Percentiles rank a stretch among this genome's conserved stretches.
These are phyloP conservation scores for Sebastolobus alascanus DNA, from an alignment of 2,797 vertebrate genomes.

Conservation along the genomic window DNA sequence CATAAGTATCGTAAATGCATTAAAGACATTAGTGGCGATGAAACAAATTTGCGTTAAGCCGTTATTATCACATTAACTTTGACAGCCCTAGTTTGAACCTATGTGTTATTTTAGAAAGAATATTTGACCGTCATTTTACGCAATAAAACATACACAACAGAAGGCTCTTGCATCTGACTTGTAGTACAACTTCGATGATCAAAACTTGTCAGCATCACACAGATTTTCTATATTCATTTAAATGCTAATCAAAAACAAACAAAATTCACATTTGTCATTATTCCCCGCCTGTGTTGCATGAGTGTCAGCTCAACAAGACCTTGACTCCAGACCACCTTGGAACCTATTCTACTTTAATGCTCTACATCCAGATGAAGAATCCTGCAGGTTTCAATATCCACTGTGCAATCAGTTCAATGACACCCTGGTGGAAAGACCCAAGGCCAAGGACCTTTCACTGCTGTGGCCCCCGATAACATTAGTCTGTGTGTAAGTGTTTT, in stretches of 20 bases:
- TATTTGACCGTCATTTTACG: neutral
- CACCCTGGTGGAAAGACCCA: neutral
- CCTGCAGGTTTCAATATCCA: neutral
- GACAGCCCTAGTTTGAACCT: too few relatives aligned
- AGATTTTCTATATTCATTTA: neutral
- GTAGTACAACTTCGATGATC: neutral
- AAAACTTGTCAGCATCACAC: neutral
- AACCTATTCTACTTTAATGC: neutral
- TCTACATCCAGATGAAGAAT: neutral
- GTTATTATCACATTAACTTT: too few relatives aligned
- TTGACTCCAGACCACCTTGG: neutral
- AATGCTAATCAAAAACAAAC: neutral
- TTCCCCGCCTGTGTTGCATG: neutral
- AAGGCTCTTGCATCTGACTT: neutral
- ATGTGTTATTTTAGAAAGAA: too few relatives aligned
- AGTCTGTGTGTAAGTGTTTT: neutral
- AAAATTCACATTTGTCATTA: neutral
- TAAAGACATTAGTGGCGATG: too few relatives aligned
- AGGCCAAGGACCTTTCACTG: neutral
- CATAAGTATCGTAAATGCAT: too few relatives aligned
- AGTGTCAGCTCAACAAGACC: neutral
- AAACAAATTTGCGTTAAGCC: too few relatives aligned
- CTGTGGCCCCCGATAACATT: neutral
- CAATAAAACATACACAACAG: neutral
- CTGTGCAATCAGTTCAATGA: constrained; percentile 20